Base-by-base conservation (phyloP, 2,888 invertebrate species). In the Philereme vetulata region DNA sequence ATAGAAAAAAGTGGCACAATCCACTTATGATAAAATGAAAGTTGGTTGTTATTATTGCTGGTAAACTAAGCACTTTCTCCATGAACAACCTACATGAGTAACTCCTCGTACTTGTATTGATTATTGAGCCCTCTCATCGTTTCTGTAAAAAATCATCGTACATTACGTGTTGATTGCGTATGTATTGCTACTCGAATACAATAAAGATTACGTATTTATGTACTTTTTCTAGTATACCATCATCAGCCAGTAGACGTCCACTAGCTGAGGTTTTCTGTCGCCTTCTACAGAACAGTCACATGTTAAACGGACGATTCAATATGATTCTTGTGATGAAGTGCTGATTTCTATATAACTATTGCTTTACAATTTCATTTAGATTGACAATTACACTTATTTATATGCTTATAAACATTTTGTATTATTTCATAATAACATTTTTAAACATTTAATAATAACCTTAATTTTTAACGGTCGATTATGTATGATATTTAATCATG, bases 41-140 rank as follows among this genome's bases (percentile, higher is more conserved):
- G 88, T 85, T 42, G 21, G 21, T 47, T 80, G 76, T 75, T 72
- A 78, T 78, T 82, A 78, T 68, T 62, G 49, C 75, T 54, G 51
- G 34, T 42, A 49, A 76, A 76, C 52, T 76, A 77, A 73, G 74
- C 80, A 90, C 89, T 89, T 90, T 90, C 89, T 84, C 21, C 21
- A 2, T 38, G 11, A 42, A 36, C 46, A 54, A 44, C 36, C 49
- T 43, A 2, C 21, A 21, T 21, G 21, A 21, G 21, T 21, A 21
- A 67, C 76, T 67, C 63, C 76, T 67, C 63, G 46, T 49, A 36
- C 35, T 33, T 6, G 9, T 34, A 43, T 46, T 33, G 44, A 44
- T 44, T 10, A 4, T 44, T 36, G 33, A 51, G 46, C 36, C 34
- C 45, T 52, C 42, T 36, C 38, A 52, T 46, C 42, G 21, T 52